Percentiles rank a stretch among this genome's conserved stretches.
phyloP scores from a whole-genome alignment of 1,140 invertebrate species.

The Acromyrmex charruanus region DNA sequence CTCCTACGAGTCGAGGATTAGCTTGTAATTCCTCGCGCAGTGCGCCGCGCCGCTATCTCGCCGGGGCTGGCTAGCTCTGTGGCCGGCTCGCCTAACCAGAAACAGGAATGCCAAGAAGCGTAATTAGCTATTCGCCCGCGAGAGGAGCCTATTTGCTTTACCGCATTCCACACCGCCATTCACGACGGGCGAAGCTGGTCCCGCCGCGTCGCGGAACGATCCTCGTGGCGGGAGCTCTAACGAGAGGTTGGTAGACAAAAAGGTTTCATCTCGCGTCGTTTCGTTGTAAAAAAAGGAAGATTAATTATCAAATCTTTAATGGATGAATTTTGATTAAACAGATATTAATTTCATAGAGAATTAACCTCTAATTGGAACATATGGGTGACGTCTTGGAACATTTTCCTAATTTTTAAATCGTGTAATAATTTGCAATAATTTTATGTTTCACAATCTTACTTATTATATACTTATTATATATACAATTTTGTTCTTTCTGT shows the following conservation, averaged over 20 bases:
- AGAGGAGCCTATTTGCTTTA: too few species aligned
- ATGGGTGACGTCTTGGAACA: too few species aligned
- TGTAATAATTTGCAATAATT: too few species aligned
- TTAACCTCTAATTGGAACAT: too few species aligned
- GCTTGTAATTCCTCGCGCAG: conserved; percentile 83
- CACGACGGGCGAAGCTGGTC: background rate
- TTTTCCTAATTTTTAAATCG: too few species aligned
- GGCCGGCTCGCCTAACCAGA: conserved; percentile 78
- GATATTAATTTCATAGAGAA: too few species aligned
- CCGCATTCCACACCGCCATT: too few species aligned
- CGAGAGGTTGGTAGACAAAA: conserved; percentile 47
- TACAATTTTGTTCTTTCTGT: too few species aligned
- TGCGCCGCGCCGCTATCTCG: conserved; percentile 19
- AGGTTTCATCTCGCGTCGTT: conserved; percentile 13
- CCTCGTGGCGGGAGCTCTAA: conserved; percentile 40
- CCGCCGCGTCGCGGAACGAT: conserved; percentile 52
- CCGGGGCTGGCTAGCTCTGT: conserved; percentile 41
- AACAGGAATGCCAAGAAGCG: too few species aligned
- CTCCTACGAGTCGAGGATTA: conserved; percentile 85
- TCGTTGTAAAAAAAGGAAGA: background rate
- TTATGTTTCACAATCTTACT: too few species aligned
- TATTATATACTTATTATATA: too few species aligned
- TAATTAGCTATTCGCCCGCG: too few species aligned
- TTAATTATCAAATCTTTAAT: background rate
- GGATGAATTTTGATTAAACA: background rate